These are phyloP conservation scores for Phrynocephalus versicolor DNA, from an alignment of 2,113 vertebrate genomes.

Conservation along the genomic window DNA sequence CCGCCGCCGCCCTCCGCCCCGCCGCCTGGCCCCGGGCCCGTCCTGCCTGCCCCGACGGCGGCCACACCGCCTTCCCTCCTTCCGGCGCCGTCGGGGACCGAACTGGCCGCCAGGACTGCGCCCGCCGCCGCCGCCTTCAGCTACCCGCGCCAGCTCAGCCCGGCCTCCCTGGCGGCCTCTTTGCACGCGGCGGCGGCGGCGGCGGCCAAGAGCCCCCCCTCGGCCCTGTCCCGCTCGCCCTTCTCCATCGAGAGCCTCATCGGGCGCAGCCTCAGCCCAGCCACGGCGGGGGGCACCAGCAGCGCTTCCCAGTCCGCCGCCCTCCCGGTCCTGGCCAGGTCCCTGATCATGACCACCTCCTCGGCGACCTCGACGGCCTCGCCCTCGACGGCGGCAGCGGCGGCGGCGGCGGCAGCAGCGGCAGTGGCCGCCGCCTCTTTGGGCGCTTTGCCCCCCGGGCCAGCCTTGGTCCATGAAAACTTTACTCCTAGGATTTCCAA, in stretches of 20 bases:
- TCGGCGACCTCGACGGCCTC: constrained; percentile 58
- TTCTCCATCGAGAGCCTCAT: constrained; percentile 95
- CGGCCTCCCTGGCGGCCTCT: constrained; percentile 70
- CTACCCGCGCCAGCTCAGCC: constrained; percentile 80
- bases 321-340: constrained; percentile 77
- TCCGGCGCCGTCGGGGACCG: constrained; percentile 76
- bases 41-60: constrained; percentile 81
- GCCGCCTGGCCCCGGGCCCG: constrained; percentile 79
- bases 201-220: constrained; percentile 66
- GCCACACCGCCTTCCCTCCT: constrained; percentile 78
- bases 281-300: constrained; percentile 72
- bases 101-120: constrained; percentile 79
- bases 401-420: constrained; percentile 65
- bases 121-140: constrained; percentile 59
- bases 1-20: constrained; percentile 69
- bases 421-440: constrained; percentile 66
- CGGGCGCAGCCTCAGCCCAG: constrained; percentile 79
- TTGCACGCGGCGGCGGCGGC: constrained; percentile 63
- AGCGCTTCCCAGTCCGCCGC: constrained; percentile 80
- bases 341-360: constrained; percentile 71
- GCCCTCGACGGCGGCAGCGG: constrained; percentile 56
- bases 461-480: constrained; percentile 78
- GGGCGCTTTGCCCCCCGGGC: constrained; percentile 63
- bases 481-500: constrained; percentile 87
- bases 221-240: constrained; percentile 80